Evolutionary conservation across 2,113 vertebrate genomes (phyloP), one percentile per base, ranked within the genome.

Genomic region (Tragelaphus strepsiceros): DNA sequence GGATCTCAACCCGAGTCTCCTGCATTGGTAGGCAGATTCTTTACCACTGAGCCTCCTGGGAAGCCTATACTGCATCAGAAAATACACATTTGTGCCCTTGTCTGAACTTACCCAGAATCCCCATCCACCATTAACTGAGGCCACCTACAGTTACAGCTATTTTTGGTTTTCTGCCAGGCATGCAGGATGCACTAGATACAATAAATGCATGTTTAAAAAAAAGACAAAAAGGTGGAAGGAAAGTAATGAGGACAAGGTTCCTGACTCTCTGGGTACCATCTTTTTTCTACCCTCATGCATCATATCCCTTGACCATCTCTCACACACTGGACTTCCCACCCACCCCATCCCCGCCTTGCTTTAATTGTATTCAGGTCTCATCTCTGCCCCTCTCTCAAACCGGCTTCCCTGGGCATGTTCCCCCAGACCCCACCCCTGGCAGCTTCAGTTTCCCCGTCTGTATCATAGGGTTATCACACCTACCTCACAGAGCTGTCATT

Each of bases 311-410:
- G 15, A 19, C 22, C 14, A 7, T 19, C 74, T 62, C n/a, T 91
- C 2, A 22, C 74, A 46, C 43, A 35, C 61, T 62, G 12, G 64
- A 35, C 9, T 1, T 2, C 16, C 5, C 0, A 0, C 3, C 43
- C 12, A 17, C 7, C 61, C 12, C 12, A 4, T 5, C n/a, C n/a
- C 53, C 4, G 1, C 8, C 19, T 71, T 21, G 7, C 11, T 28
- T 4, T n/a, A 56, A 54, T 12, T 7, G 28, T 53, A 35, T 11
- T 84, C 58, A n/a, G 62, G 12, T 46, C 51, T 14, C 58, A 14
- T 5, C 64, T 74, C 80, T 43, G 46, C 46, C 8, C 6, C 58
- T 30, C 35, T 82, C 61, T 35, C 2, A 1, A 13, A 54, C 53
- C 2, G 0, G 12, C 94, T 56, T 30, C 46, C 30, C 30, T 5